These are phyloP conservation scores for Drosophila incognita DNA, from an alignment of 2,888 invertebrate genomes.

Conservation along the genomic window DNA sequence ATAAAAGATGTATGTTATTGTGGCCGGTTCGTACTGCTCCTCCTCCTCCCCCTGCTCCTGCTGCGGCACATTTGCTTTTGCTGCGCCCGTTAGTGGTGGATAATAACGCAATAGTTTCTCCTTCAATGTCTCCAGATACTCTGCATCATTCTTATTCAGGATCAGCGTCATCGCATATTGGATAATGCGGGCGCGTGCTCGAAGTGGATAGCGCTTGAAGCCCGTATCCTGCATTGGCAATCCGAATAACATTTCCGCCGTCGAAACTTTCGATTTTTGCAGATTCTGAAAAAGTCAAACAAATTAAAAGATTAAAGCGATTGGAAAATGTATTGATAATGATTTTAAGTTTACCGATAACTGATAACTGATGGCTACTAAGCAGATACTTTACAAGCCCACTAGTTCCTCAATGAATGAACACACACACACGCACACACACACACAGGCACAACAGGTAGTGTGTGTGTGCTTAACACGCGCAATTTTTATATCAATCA, in stretches of 20 bases:
- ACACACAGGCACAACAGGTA: not conserved
- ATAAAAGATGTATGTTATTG: constrained; percentile 90
- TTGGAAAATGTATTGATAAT: constrained; percentile 1
- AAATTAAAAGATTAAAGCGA: constrained; percentile 21
- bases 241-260: constrained; percentile 96
- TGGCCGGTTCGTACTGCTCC: constrained; percentile 67
- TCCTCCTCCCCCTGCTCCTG: constrained; percentile 20
- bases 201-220: constrained; percentile 93
- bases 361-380: constrained; percentile 20
- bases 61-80: not conserved
- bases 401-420: constrained; percentile 9
- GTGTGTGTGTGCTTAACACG: not conserved
- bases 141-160: constrained; percentile 91
- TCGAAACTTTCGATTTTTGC: constrained; percentile 93
- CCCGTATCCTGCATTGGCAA: constrained; percentile 96
- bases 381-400: not conserved
- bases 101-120: constrained; percentile 89
- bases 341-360: not conserved
- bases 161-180: constrained; percentile 96
- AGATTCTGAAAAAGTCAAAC: constrained; percentile 87
- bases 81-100: constrained; percentile 87
- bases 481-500: not conserved
- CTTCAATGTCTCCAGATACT: constrained; percentile 91
- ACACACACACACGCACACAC: not conserved
- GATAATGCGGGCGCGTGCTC: constrained; percentile 93